These are phyloP conservation scores for Vultur gryphus DNA, from an alignment of 2,797 vertebrate species.

Conservation along the genomic window DNA sequence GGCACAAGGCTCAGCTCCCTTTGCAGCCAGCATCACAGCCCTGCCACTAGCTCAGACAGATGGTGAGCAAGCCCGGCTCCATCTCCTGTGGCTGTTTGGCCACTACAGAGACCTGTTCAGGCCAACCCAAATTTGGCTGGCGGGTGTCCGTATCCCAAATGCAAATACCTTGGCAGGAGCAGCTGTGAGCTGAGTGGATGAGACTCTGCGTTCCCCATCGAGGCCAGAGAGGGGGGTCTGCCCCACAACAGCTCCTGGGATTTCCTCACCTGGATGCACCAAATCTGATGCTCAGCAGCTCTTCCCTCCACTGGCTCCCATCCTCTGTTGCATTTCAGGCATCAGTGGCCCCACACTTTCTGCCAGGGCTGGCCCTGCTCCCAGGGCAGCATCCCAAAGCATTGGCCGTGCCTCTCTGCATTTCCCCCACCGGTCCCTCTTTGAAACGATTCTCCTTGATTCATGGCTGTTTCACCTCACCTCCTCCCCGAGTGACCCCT, in stretches of 20 bases:
- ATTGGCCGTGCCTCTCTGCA: rapidly evolving
- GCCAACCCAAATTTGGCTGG: background rate
- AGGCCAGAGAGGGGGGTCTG: background rate
- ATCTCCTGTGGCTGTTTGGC: background rate
- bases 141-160: background rate
- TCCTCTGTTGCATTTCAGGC: background rate
- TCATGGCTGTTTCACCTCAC: background rate
- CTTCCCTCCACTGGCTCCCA: background rate
- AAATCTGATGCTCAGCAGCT: background rate
- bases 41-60: background rate
- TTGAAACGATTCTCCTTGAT: background rate
- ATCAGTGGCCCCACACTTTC: background rate
- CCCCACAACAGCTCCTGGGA: background rate
- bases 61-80: background rate
- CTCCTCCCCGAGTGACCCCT: background rate
- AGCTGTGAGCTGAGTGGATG: background rate
- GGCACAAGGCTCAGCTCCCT: background rate
- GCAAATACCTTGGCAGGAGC: background rate
- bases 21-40: rapidly evolving
- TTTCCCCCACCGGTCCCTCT: background rate
- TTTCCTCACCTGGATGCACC: background rate
- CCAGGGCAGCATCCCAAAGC: background rate
- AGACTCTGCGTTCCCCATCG: rapidly evolving
- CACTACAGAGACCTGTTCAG: background rate
- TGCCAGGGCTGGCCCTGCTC: background rate